These are phyloP conservation scores for Malurus cyaneus DNA, from an alignment of 2,113 vertebrate genomes.

Conservation along the genomic window DNA sequence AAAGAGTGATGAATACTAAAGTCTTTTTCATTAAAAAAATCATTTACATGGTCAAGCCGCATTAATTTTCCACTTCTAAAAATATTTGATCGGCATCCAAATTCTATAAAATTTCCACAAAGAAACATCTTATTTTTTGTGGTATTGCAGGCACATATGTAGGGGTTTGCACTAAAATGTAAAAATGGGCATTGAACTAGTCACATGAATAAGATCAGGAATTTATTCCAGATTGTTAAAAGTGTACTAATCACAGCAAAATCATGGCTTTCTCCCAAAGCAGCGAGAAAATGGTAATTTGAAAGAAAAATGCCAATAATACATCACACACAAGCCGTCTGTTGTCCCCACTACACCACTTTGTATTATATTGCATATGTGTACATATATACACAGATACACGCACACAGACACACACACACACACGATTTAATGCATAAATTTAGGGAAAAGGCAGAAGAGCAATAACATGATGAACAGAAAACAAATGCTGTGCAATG, in stretches of 20 bases:
- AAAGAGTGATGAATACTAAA: slow-evolving; percentile 42
- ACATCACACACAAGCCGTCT: slow-evolving; percentile 50
- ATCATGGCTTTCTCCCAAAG: slow-evolving; percentile 66
- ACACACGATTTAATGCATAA: slow-evolving; percentile 28
- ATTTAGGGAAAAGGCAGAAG: slow-evolving; percentile 43
- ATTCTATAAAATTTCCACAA: slow-evolving; percentile 61
- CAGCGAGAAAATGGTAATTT: slow-evolving; percentile 63
- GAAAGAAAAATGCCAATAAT: slow-evolving; percentile 62
- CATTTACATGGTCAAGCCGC: slow-evolving; percentile 53
- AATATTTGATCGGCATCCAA: slow-evolving; percentile 64
- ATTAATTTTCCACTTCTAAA: slow-evolving; percentile 64
- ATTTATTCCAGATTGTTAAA: slow-evolving; percentile 65
- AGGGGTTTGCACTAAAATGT: slow-evolving; percentile 54
- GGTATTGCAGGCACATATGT: slow-evolving; percentile 67
- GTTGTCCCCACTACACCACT: slow-evolving; percentile 63
- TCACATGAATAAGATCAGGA: slow-evolving; percentile 54
- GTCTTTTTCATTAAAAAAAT: slow-evolving; percentile 59
- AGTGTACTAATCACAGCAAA: slow-evolving; percentile 37
- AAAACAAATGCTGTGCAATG: slow-evolving; percentile 62
- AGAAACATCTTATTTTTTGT: slow-evolving; percentile 65
- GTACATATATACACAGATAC: slow-evolving; percentile 51
- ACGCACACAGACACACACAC: background rate
- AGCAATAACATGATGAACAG: slow-evolving; percentile 45
- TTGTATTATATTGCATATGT: slow-evolving; percentile 63
- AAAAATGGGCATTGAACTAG: slow-evolving; percentile 46